Conservation (phyloP, 92 coral and sea anemone species). For the Zoanthus sansibaricus region DNA sequence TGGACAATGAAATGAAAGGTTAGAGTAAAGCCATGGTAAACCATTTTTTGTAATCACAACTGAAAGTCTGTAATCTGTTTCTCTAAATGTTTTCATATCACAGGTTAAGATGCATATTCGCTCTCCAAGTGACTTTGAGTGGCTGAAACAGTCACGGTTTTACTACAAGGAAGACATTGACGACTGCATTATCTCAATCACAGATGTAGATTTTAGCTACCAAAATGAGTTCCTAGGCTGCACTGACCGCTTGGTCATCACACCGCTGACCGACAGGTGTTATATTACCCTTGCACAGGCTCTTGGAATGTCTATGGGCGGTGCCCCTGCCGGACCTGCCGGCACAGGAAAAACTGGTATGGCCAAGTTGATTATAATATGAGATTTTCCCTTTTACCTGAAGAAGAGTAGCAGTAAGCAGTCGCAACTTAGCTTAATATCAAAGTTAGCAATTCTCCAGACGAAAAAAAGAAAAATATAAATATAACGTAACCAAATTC, state of each 20-base stretch:
- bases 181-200: constrained; percentile 86
- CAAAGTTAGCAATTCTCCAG: no score
- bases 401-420: no score
- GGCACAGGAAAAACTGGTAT: constrained; percentile 94
- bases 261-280: constrained; percentile 91
- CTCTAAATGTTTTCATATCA: background rate
- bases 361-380: background rate
- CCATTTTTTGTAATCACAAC: no score
- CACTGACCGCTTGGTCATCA: constrained; percentile 91
- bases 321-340: constrained; percentile 96
- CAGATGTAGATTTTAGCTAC: constrained; percentile 91
- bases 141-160: constrained; percentile 93
- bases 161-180: constrained; percentile 91
- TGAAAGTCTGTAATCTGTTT: background rate
- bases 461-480: no score
- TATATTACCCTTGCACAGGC: constrained; percentile 93
- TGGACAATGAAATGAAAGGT: background rate
- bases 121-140: constrained; percentile 87
- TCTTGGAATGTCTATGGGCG: constrained; percentile 96
- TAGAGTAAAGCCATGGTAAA: background rate
- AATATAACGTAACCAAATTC: no score
- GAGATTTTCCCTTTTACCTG: no score
- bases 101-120: constrained; percentile 96
- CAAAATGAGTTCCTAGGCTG: constrained; percentile 93
- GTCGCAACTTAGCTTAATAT: no score